Evolutionary conservation across 2,888 invertebrate genomes (phyloP), one percentile per base, ranked within the genome.

Genomic region (Diadromus collaris): DNA sequence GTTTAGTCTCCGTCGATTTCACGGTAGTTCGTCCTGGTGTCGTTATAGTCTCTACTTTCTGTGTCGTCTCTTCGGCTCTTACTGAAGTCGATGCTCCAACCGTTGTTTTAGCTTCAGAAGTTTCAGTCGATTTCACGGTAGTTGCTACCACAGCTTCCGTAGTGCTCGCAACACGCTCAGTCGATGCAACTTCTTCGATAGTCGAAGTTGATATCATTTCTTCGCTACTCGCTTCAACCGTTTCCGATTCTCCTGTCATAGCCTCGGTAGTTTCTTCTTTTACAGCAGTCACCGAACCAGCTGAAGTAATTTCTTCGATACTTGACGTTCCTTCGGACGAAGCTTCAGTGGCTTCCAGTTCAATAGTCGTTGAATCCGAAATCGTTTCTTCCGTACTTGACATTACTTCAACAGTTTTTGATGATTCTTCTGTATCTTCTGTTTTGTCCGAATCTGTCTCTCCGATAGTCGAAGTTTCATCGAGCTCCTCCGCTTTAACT

Each of bases 231-330:
- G 27, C 44, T 67, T 73, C 65, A 19, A 76, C 71, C 56, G 83
- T 82, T 13, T 70, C 71, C 32, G 87, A 77, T 19, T 34, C 71
- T 54, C 60, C 46, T 29, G 82, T 81, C 16, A 63, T 13, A 44
- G 9, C 9, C 27, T 44, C 63, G 24, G 63, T 63, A 27, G 16
- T 70, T 32, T 44, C 67, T 76, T 77, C 60, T 34, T 74, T 73
- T 41, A 80, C 65, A 46, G 76, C 80, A 10, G 76, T 86, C 70
- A 65, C 58, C 24, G 74, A 44, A 29, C 9, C 29, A 3, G 34
- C 27, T 13, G 67, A 29, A 16, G 32, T 32, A 6, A 5, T 48
- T 48, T 32, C 32, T 34, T 19, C 51, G 21, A 19, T 7, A 21
- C 34, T 51, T 6, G 29, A 27, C n/a, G 9, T 38, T 16, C 13